phyloP scores from a whole-genome alignment of 1,140 invertebrate species.

The Drosophila teissieri region DNA sequence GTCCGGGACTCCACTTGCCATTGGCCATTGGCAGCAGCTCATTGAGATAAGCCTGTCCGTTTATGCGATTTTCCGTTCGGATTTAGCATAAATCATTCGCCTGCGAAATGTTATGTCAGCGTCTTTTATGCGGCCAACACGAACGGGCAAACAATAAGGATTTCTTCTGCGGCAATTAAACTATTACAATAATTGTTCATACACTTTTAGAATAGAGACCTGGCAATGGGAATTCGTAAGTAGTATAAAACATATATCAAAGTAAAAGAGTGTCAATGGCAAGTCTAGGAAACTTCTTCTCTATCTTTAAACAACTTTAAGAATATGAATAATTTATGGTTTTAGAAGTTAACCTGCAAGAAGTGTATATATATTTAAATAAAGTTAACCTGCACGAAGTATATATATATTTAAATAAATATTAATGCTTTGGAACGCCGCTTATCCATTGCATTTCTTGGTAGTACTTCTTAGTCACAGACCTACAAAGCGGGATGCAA shows the following conservation, averaged over 20 bases:
- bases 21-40: constrained; percentile 59
- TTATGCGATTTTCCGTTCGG: constrained; percentile 65
- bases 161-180: constrained; percentile 15
- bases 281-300: too few relatives aligned
- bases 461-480: constrained; percentile 1
- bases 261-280: too few relatives aligned
- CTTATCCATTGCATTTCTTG: background rate
- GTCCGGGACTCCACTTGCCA: constrained; percentile 45
- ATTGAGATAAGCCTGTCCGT: constrained; percentile 79
- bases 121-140: constrained; percentile 30
- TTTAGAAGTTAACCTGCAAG: too few relatives aligned
- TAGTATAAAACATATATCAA: too few relatives aligned
- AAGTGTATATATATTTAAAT: too few relatives aligned
- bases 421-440: too few relatives aligned
- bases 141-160: constrained; percentile 6
- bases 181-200: background rate
- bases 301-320: too few relatives aligned
- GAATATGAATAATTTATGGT: too few relatives aligned
- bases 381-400: too few relatives aligned
- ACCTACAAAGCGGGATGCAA: background rate
- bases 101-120: constrained; percentile 77
- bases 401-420: too few relatives aligned
- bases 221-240: too few relatives aligned
- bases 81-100: constrained; percentile 76
- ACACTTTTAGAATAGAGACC: background rate